These are phyloP conservation scores for Mustelus asterias DNA, from an alignment of 2,113 vertebrate genomes.

Conservation along the genomic window DNA sequence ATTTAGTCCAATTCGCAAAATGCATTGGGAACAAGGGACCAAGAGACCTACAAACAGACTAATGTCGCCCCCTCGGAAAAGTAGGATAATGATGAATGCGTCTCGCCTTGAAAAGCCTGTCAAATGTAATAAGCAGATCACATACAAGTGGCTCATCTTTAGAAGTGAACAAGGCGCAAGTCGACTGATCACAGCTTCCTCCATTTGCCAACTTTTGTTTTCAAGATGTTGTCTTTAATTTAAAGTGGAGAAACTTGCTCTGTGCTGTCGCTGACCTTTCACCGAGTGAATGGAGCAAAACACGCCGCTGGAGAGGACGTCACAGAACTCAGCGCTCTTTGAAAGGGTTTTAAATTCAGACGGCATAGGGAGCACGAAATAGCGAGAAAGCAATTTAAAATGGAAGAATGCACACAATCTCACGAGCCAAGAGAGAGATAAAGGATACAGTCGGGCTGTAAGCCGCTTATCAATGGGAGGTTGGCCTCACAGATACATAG, in stretches of 20 bases:
- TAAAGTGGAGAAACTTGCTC: neutral
- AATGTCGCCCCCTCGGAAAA: neutral
- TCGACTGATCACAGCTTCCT: neutral
- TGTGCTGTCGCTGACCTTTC: neutral
- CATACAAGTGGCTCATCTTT: neutral
- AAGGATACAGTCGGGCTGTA: constrained; percentile 13
- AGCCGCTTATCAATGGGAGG: constrained; percentile 30
- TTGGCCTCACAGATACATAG: constrained; percentile 21
- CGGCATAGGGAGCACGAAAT: neutral
- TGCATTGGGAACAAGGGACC: neutral
- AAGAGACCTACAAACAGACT: neutral
- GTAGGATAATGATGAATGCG: neutral
- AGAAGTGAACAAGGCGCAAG: neutral
- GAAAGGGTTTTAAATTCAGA: constrained; percentile 30
- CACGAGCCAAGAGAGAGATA: constrained; percentile 13
- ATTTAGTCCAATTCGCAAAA: neutral
- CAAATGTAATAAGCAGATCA: neutral
- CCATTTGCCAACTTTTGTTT: neutral
- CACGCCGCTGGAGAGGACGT: neutral
- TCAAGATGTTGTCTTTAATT: neutral
- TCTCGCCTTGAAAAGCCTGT: neutral
- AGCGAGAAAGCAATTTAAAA: constrained; percentile 35
- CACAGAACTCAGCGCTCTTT: neutral
- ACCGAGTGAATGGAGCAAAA: neutral
- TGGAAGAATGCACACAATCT: constrained; percentile 23